Evolutionary conservation across 2,888 invertebrate species (phyloP), one percentile per base, ranked within the genome.

Genomic region (Perizoma flavofasciatum): DNA sequence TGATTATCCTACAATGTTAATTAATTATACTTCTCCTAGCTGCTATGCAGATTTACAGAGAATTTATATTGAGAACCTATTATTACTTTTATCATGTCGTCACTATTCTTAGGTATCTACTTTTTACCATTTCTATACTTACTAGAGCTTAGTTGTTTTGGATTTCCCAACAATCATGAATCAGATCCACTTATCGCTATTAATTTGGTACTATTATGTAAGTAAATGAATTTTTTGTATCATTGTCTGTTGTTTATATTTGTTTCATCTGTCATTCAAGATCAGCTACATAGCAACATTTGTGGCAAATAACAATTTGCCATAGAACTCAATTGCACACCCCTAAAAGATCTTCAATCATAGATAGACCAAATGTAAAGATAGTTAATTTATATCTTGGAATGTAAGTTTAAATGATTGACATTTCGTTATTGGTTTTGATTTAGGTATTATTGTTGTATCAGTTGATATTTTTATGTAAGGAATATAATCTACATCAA

Each of bases 401-500:
- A 85, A 81, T 86, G 82, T 74, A 71, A 75, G 75, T 83, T 70
- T 84, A 79, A 82, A 84, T 79, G 74, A 83, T 86, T 88, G 86
- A 88, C 85, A 83, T 83, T 85, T 84, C 68, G 78, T 87, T 87
- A 84, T 85, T 85, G 81, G 79, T 84, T 88, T 86, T 83, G 78
- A 86, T 83, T 79, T 80, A 83, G 81, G 75, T 79, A 74, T 69
- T 80, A 81, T 84, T 85, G 85, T 87, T 90, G 79, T 84, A 86
- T 86, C 82, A 80, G 79, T 88, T 90, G 91, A 92, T 91, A 92
- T 91, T 92, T 74, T 84, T 85, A 86, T 83, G 78, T 89, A 83
- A 81, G 83, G 68, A 81, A 79, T 77, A 77, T 61, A 69, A 81
- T 77, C 73, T 83, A 81, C 81, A 84, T 82, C 72, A 82, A 83